Evolutionary conservation across 30 jellyfish, hydroid and myxozoan species (phyloP), one percentile per base, ranked within the genome.

Genomic region (Hydractinia echinata): DNA sequence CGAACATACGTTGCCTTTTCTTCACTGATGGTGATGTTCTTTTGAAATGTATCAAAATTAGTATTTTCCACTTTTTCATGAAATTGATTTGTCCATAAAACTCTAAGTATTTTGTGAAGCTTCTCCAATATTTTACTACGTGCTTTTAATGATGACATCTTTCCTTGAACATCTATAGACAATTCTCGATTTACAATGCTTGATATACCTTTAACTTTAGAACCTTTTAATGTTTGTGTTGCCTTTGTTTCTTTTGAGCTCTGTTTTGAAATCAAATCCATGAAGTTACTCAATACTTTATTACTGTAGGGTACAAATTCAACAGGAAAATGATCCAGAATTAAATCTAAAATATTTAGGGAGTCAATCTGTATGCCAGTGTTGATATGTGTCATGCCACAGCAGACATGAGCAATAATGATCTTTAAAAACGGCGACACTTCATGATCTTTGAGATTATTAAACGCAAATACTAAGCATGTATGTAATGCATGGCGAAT

Each of bases 361-460:
- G 96, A 78, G 55, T 86, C 97, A 55, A 82, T n/a, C 67, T 90
- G 97, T 14, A 90, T 85, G 15, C 74, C 97, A 10, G 83, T 94
- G 81, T 90, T 90, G 39, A 90, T 90, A 79, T 90, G 97, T 4
- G 97, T 90, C 97, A 90, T 85, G 49, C 96, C 97, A 86, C 97
- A 90, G 30, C 79, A 84, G 69, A 90, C 66, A 64, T 90, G 95
- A 9, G 97, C 97, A 91, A 90, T 81, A 20, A 90, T 79, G 2
- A 90, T 51, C 60, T 91, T 71, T 80, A 85, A 82, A 74, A 90
- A 90, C 39, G 96, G 97, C n/a, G 64, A 76, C 51, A 90, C 82
- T 77, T 90, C 96, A 4, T 70, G 72, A 5, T 61, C 85, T 7
- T 83, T 13, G 19, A 81, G 71, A 66, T 70, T 77, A 39, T 70